These are phyloP conservation scores for Rhyzopertha dominica DNA, from an alignment of 1,140 invertebrate species.

Conservation along the genomic window DNA sequence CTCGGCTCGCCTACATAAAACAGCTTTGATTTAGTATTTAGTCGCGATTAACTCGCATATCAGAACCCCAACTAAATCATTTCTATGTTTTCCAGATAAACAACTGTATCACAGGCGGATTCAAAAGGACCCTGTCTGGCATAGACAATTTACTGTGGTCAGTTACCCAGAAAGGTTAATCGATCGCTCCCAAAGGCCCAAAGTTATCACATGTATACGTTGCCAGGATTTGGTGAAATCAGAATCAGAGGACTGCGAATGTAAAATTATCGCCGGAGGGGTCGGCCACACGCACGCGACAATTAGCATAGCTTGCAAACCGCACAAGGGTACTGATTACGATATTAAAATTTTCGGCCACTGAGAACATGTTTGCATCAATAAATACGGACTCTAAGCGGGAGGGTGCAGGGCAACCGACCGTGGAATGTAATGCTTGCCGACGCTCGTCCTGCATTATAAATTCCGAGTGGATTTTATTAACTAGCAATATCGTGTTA, in stretches of 20 bases:
- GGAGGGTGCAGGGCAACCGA: no score
- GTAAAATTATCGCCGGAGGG: constrained; percentile 2
- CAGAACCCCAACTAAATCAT: no score
- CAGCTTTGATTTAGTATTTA: no score
- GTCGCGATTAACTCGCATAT: no score
- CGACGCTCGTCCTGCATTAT: no score
- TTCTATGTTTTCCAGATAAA: constrained; percentile 1
- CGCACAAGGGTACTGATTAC: neutral
- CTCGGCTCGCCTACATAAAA: no score
- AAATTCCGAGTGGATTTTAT: no score
- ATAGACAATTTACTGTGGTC: neutral
- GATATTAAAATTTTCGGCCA: constrained; percentile 9
- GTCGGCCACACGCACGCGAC: constrained; percentile 3
- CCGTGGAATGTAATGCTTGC: no score
- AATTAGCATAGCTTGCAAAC: neutral
- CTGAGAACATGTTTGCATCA: no score
- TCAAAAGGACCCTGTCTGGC: neutral
- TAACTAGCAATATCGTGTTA: no score
- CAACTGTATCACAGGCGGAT: neutral
- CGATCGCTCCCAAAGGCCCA: neutral
- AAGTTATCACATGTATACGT: constrained; percentile 3
- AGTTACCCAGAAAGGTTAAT: neutral
- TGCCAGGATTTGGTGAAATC: neutral
- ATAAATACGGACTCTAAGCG: no score
- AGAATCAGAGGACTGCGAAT: neutral